Evolutionary conservation across 1,140 invertebrate genomes (phyloP), one percentile per base, ranked within the genome.

Genomic region (Trichomalopsis sarcophagae): DNA sequence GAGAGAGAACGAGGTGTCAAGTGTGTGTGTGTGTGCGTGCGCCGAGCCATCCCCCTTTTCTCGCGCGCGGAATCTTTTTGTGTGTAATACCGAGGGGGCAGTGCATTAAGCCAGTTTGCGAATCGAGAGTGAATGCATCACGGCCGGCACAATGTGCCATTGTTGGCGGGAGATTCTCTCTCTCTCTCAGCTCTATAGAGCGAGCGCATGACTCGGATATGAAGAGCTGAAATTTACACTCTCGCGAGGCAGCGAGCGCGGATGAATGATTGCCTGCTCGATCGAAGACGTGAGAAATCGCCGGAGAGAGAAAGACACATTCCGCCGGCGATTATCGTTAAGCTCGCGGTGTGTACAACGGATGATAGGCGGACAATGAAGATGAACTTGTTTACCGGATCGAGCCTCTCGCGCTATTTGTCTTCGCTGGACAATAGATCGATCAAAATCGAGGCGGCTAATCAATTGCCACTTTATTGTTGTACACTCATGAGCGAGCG

Each of bases 401-500:
- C 30, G 55, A 79, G 17, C 75, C 36, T 66, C 14, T 21, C 17
- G 30, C 27, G 17, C 55, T 77, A 47, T 66, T 77, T 84, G 44
- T 84, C 78, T 84, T 47, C 36, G 14, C 27, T 1, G 23, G 33
- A 74, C 78, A 77, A 76, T 82, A 14, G 85, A 79, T 82, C 74
- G 81, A 86, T 84, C 82, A 33, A 36, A 36, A 84, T 79, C 76
- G 62, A 69, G 33, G 33, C 68, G 33, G 76, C 66, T 84, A 84
- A 84, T 84, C 82, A 84, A 84, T 84, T 79, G 82, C 73, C 82
- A 78, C 82, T 83, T 17, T 69, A 47, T 30, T 36, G 2, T 13
- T 66, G 21, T 66, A 36, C 5, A 36, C 33, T 6, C 3, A 36
- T 10, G 36, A 23, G 74, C 44, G 69, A 81, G 55, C 74, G 80